Evolutionary conservation across 2,888 invertebrate genomes (phyloP).

Genomic region (Tinea trinotella): DNA sequence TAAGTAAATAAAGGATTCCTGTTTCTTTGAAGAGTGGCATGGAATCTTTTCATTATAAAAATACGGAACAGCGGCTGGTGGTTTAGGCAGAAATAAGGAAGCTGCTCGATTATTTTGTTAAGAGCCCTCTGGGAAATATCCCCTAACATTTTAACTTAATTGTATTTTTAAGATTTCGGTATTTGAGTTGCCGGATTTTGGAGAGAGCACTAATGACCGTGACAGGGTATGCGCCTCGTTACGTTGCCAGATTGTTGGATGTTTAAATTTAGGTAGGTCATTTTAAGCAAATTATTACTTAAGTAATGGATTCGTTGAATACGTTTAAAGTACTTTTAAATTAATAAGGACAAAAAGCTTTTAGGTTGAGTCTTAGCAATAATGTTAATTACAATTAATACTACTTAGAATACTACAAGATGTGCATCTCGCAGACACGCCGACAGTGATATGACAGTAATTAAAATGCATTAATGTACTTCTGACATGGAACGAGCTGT

Average conservation of each 20-base stretch:
- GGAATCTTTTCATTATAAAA: slow-evolving; percentile 20
- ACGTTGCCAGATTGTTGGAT: not conserved
- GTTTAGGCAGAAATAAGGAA: slow-evolving; percentile 11
- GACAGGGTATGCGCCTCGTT: not conserved
- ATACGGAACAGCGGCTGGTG: slow-evolving; percentile 14
- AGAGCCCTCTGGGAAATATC: slow-evolving; percentile 14
- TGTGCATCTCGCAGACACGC: not conserved
- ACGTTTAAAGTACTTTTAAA: not conserved
- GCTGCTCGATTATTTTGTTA: slow-evolving; percentile 15
- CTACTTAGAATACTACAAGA: not conserved
- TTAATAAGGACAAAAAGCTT: not conserved
- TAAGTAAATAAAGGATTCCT: slow-evolving; percentile 19
- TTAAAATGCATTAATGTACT: not conserved
- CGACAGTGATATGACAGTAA: not conserved
- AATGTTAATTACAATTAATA: not conserved
- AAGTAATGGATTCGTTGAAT: no score
- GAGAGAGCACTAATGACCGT: slow-evolving; percentile 9
- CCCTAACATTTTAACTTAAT: slow-evolving; percentile 18
- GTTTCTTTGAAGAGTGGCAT: slow-evolving; percentile 18
- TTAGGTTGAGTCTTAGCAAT: not conserved
- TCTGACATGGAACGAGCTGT: not conserved
- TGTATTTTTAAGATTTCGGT: slow-evolving; percentile 18
- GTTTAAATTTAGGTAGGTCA: not conserved
- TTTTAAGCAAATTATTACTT: not conserved
- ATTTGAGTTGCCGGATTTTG: not conserved